phyloP scores from a whole-genome alignment of 2,888 invertebrate species.

The Plebejus argus region DNA sequence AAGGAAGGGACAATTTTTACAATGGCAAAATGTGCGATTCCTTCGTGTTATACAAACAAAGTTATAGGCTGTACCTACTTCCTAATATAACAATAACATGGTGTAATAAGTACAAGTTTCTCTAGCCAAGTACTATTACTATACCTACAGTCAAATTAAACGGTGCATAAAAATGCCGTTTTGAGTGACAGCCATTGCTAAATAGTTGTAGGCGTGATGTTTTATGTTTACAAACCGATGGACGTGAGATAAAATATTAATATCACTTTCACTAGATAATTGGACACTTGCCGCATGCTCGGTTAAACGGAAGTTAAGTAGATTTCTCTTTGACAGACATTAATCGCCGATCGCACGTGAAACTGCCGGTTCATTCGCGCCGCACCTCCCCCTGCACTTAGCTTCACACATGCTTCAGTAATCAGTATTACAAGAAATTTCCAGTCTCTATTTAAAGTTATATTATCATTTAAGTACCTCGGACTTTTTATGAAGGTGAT shows the following conservation, averaged over 20 bases:
- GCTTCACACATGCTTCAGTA: not conserved
- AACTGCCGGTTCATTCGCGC: not conserved
- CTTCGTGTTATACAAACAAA: too few species aligned
- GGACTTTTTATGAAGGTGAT: too few species aligned
- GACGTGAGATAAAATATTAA: slow-evolving; percentile 58
- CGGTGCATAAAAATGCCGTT: slow-evolving; percentile 33
- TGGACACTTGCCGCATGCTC: slow-evolving; percentile 44
- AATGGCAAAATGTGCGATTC: too few species aligned
- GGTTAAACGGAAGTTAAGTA: slow-evolving; percentile 27
- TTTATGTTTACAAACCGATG: slow-evolving; percentile 47
- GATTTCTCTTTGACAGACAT: slow-evolving; percentile 27
- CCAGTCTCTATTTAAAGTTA: not conserved
- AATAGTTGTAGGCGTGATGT: slow-evolving; percentile 34
- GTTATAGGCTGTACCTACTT: too few species aligned
- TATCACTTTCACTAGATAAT: slow-evolving; percentile 71
- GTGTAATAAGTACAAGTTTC: not conserved
- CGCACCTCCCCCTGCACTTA: not conserved
- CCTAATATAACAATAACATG: not conserved
- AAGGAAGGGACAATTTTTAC: too few species aligned
- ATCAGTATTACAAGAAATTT: not conserved
- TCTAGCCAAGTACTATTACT: not conserved
- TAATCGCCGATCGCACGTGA: slow-evolving; percentile 23
- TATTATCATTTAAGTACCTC: too few species aligned
- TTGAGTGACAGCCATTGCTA: slow-evolving; percentile 35
- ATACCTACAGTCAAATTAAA: not conserved